Conservation (phyloP, 2,888 invertebrate genomes). For the Sympetrum striolatum region DNA sequence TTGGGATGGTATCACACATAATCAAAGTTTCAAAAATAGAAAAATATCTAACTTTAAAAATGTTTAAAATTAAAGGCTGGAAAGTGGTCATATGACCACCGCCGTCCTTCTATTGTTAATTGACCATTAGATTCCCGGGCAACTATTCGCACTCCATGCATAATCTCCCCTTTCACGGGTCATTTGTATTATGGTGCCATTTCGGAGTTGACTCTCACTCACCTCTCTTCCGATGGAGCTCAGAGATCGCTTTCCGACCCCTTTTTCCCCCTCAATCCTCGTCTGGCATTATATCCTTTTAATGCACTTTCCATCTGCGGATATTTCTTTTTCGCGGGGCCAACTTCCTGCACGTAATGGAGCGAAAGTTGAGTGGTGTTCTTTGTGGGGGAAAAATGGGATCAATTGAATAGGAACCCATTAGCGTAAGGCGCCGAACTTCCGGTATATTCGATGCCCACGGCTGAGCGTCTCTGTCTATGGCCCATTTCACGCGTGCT, state of each 20-base stretch:
- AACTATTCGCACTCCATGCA: slow-evolving; percentile 32
- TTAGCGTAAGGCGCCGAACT: neutral
- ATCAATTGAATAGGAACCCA: neutral
- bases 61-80: too few species aligned
- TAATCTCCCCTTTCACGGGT: slow-evolving; percentile 31
- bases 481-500: neutral
- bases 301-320: neutral
- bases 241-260: slow-evolving; percentile 4
- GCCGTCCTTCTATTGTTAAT: too few species aligned
- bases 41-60: too few species aligned
- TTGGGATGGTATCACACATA: too few species aligned
- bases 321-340: neutral
- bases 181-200: neutral
- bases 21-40: too few species aligned
- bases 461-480: neutral
- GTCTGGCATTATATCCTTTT: neutral
- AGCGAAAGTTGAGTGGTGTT: neutral
- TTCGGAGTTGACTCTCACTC: neutral
- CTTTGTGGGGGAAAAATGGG: neutral
- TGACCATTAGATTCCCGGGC: slow-evolving; percentile 9
- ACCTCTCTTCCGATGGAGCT: neutral
- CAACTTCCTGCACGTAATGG: slow-evolving; percentile 6
- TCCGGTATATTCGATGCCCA: neutral
- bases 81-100: too few species aligned
- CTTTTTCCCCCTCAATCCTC: neutral